These are phyloP conservation scores for Pilophorus perplexus DNA, from an alignment of 2,888 invertebrate genomes.

Conservation along the genomic window DNA sequence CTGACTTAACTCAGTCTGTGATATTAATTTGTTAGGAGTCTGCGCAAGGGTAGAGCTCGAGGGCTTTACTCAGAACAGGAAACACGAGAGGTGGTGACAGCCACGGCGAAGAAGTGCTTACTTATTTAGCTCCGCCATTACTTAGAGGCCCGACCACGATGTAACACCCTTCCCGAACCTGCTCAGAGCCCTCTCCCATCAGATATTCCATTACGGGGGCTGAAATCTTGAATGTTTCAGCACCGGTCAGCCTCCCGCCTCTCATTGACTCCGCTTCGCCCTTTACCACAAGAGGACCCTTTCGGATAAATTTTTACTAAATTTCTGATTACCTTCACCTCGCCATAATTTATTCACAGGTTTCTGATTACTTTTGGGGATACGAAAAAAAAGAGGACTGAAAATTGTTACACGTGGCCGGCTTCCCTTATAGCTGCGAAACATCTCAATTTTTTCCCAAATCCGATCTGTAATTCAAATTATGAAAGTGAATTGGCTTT, in stretches of 20 bases:
- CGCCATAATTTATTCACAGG: constrained; percentile 10
- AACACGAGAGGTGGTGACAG: constrained; percentile 33
- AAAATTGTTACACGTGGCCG: too few relatives aligned
- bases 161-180: constrained; percentile 17
- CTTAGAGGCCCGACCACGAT: constrained; percentile 19
- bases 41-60: too few relatives aligned
- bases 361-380: not conserved
- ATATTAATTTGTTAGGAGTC: too few relatives aligned
- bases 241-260: constrained; percentile 17
- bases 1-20: too few relatives aligned
- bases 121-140: constrained; percentile 31
- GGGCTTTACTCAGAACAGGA: too few relatives aligned
- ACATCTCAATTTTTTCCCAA: too few relatives aligned
- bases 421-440: too few relatives aligned
- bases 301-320: constrained; percentile 23
- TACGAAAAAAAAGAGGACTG: too few relatives aligned
- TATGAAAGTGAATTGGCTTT: too few relatives aligned
- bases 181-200: constrained; percentile 15
- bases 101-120: constrained; percentile 16
- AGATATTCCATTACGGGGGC: constrained; percentile 25
- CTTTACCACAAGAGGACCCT: not conserved
- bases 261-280: not conserved
- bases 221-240: constrained; percentile 17
- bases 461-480: too few relatives aligned
- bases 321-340: constrained; percentile 19